Percentiles rank a stretch among this genome's conserved stretches.
Evolutionary conservation across 2,888 invertebrate genomes (phyloP).

Genomic region (Anthoptus insignis): DNA sequence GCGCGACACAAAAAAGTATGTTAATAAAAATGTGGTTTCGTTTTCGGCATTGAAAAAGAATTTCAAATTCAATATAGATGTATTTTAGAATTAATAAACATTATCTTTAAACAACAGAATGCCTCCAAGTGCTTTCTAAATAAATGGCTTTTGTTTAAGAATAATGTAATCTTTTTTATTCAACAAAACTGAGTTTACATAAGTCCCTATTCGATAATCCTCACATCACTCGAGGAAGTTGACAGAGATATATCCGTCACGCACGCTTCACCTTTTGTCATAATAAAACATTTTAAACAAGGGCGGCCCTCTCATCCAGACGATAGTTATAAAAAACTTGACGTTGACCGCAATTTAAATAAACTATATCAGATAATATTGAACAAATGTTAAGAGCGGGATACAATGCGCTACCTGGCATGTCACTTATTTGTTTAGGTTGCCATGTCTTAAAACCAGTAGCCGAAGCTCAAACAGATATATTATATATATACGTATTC

Average conservation of each 20-base stretch:
- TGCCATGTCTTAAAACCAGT: slow-evolving; percentile 82
- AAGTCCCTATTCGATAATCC: neutral
- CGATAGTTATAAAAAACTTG: slow-evolving; percentile 51
- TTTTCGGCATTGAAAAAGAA: too few relatives aligned
- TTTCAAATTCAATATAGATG: too few relatives aligned
- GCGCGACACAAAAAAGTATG: neutral
- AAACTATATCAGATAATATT: slow-evolving; percentile 82
- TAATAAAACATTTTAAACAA: slow-evolving; percentile 35
- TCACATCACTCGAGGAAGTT: slow-evolving; percentile 21
- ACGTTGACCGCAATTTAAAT: slow-evolving; percentile 64
- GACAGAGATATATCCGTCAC: slow-evolving; percentile 32
- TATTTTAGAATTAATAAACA: neutral
- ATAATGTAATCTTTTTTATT: neutral
- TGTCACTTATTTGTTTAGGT: slow-evolving; percentile 86
- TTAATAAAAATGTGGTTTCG: neutral
- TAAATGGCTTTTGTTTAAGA: neutral
- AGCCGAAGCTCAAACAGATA: slow-evolving; percentile 74
- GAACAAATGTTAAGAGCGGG: slow-evolving; percentile 77
- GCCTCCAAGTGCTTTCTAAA: neutral
- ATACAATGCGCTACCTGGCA: slow-evolving; percentile 75
- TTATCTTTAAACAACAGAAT: neutral
- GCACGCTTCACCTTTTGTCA: slow-evolving; percentile 40
- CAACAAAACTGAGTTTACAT: neutral
- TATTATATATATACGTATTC: slow-evolving; percentile 63
- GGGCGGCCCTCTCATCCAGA: slow-evolving; percentile 27